Base-by-base conservation (phyloP, 2,797 vertebrate genomes). In the Melanotaenia pygmaea region DNA sequence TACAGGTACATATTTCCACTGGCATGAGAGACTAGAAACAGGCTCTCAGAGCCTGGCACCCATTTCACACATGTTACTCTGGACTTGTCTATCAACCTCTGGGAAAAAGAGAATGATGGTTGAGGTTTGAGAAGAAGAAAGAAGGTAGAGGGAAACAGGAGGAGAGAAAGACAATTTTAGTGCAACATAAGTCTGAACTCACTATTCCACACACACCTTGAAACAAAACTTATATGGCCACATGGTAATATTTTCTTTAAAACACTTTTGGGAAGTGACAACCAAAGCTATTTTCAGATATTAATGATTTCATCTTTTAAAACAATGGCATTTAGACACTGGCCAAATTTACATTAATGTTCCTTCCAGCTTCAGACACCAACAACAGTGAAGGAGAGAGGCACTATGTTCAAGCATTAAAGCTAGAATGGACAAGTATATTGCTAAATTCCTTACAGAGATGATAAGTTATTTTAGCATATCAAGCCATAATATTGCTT, bases 21-120 rank as follows among this genome's bases (percentile, higher is more conserved):
- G 83, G 97, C 96, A 90, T 99, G 98, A 85, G 97, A 97, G 88
- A 99, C 98, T 88, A 99, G 93, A 89, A 99, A 99, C 83, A 99
- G 96, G 91, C 96, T 98, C 95, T 99, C 98, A 20, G 97, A 99
- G 86, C 97, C 98, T n/a, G 98, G 98, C 16, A 99, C 98, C 98
- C 98, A 99, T 95, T 94, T 96, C 83, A 99, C 97, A 93, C 97
- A 99, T 26, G 97, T 99, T 74, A 99, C 98, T 84, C 98, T 94
- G 20, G 98, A 97, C 94, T 99, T 99, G 95, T 99, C 98, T 95
- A 99, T 99, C 91, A 98, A 96, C 94, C 98, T 97, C 98, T 98
- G 89, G 76, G 66, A 60, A 68, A 34, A 57, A 57, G 45, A 51
- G 58, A 80, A 51, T 47, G 53, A 56, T 30, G 51, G 70, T 56